Percentiles rank a stretch among this genome's conserved stretches.
phyloP scores from a whole-genome alignment of 2,888 invertebrate genomes.

The Pterobdella sp. region DNA sequence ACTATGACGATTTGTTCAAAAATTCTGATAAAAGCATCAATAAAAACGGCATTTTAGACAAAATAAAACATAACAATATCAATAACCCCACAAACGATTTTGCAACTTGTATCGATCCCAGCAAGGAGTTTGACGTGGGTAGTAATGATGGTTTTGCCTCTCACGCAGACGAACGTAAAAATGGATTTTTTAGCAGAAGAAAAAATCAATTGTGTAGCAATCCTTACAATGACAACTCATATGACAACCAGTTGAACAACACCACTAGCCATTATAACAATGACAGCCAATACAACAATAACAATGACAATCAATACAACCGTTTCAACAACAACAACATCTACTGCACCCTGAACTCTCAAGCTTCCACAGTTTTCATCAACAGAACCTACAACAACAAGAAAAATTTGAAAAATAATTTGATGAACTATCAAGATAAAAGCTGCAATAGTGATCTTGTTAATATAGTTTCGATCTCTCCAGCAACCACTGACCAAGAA shows the following conservation, averaged over 20 bases:
- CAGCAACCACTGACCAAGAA: no score
- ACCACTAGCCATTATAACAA: no score
- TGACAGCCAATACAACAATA: background rate
- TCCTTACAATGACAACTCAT: background rate
- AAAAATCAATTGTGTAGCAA: background rate
- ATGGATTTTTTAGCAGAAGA: slow-evolving; percentile 5
- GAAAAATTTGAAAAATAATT: background rate
- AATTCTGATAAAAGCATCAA: slow-evolving; percentile 1
- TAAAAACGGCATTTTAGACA: background rate
- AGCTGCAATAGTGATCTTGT: background rate
- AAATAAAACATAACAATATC: background rate
- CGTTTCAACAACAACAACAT: background rate
- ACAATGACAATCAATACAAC: background rate
- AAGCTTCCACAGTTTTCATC: background rate
- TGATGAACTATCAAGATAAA: background rate
- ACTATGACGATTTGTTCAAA: background rate
- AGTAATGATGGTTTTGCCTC: no score
- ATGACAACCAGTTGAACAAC: background rate
- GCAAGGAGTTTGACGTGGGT: no score
- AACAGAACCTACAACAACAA: background rate
- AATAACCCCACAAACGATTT: background rate
- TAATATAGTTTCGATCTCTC: no score
- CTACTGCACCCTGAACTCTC: slow-evolving; percentile 10
- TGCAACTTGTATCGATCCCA: background rate
- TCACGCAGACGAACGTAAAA: no score